A percentile compares a stretch with the other conserved stretches of the same genome.
These are phyloP conservation scores for Pelosia muscerda DNA, from an alignment of 2,888 invertebrate genomes.

Conservation along the genomic window DNA sequence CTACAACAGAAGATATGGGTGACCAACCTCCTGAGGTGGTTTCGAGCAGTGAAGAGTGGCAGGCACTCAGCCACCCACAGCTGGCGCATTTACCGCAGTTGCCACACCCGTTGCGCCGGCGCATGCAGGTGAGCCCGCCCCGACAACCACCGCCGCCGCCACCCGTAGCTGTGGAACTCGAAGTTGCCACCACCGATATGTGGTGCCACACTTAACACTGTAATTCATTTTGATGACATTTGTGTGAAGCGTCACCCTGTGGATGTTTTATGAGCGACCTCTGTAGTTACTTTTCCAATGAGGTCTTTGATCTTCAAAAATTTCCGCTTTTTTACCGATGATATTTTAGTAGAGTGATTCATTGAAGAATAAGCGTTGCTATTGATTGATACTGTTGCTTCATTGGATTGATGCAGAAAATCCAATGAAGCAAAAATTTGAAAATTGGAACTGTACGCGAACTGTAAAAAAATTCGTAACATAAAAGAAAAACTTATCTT, in stretches of 20 bases:
- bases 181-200: conserved; percentile 80
- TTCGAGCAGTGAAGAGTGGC: conserved; percentile 52
- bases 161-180: conserved; percentile 79
- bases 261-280: background rate
- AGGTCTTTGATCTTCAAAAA: background rate
- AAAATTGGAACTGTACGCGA: background rate
- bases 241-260: background rate
- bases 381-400: background rate
- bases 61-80: conserved; percentile 44
- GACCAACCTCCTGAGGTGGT: conserved; percentile 49
- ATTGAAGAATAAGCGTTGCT: background rate
- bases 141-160: conserved; percentile 56
- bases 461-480: background rate
- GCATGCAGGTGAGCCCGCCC: conserved; percentile 64
- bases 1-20: conserved; percentile 49
- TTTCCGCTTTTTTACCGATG: background rate
- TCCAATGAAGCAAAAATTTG: background rate
- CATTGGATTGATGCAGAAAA: background rate
- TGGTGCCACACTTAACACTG: conserved; percentile 63
- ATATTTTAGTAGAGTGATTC: background rate
- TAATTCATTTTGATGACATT: background rate
- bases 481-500: background rate
- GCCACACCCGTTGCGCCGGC: conserved; percentile 58
- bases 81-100: conserved; percentile 44
- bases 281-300: background rate